Base-by-base conservation (phyloP, 2,113 vertebrate genomes). In the Rhea pennata region DNA sequence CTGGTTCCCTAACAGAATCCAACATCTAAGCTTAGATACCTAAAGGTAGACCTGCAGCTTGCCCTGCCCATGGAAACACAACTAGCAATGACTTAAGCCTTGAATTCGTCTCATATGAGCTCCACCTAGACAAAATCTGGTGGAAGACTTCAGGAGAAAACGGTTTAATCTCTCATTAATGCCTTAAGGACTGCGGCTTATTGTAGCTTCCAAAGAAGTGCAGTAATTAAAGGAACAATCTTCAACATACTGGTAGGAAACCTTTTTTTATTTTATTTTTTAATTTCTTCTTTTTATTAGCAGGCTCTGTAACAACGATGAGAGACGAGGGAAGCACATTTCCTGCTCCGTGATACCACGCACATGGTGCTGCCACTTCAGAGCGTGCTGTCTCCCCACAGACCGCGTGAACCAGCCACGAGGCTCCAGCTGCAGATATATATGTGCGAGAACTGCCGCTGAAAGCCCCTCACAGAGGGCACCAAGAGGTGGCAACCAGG, bases 361-460 rank as follows among this genome's bases (percentile, higher is more conserved):
- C 8, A 22, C 15, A 10, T 31, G 51, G 66, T 16, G 5, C 14
- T 78, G 50, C 39, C 70, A 16, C 36, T 61, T 29, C 69, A 33
- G 0, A 16, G 50, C 65, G n/a, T 5, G 26, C 21, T 24, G 0
- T 66, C 44, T 61, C 58, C 53, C 19, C 39, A 16, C 6, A 2
- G 46, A 14, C 17, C 46, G 7, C 17, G 40, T 33, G 50, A 78
- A 21, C 10, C 27, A 76, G 53, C 7, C 59, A 6, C 42, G 62
- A 7, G 58, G 22, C 17, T 74, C 27, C 8, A 4, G 27, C 17
- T 53, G 29, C 40, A 66, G 44, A 23, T 2, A 59, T 2, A 19
- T 9, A 13, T 0, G 5, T 5, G 44, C 15, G n/a, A 64, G 3
- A 40, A 14, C 11, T 46, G 27, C 31, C 33, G 2, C 3, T n/a